Evolutionary conservation across 2,888 invertebrate genomes (phyloP), one percentile per base, ranked within the genome.

Genomic region (Cataglyphis livida): DNA sequence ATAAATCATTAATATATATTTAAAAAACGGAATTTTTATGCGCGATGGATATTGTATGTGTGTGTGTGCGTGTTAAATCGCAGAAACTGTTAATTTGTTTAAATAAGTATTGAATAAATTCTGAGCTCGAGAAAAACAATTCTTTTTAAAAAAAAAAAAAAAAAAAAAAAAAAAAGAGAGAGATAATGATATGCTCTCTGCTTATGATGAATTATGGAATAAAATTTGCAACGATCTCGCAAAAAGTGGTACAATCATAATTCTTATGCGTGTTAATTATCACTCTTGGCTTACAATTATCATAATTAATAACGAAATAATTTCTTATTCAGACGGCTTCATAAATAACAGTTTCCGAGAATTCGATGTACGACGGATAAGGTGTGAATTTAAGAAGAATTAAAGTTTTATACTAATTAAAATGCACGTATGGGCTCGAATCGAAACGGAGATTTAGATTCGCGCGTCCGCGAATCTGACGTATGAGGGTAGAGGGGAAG

Each of bases 161-260:
- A 25, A 25, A 25, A 15, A 7, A 61, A 18, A 68, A 71, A 25
- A 71, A 54, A 15, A 32, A 68, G 57, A 25, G 38, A 54, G 4
- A 38, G 6, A 54, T 21, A 38, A 38, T 54, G 18, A 38, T 9
- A 54, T 38, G 57, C 57, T 71, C 25, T 18, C 21, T n/a, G 10
- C 0, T 25, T 25, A 1, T 71, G 57, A 71, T 71, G 6, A 71
- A 18, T 38, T 57, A 71, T 38, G 25, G 21, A 25, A 57, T 7
- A n/a, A 57, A 71, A 71, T 71, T 38, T 71, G 71, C 38, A 74
- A 28, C n/a, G 15, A 62, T 74, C 32, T 44, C 44, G 7, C 15
- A 74, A 62, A 62, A 74, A 74, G 21, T 32, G 15, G 15, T n/a
- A 21, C 12, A 28, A 32, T 32, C 44, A 15, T 32, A 32, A 21